Base-by-base conservation (phyloP, 1,140 invertebrate genomes). In the Saccostrea cuccullata region DNA sequence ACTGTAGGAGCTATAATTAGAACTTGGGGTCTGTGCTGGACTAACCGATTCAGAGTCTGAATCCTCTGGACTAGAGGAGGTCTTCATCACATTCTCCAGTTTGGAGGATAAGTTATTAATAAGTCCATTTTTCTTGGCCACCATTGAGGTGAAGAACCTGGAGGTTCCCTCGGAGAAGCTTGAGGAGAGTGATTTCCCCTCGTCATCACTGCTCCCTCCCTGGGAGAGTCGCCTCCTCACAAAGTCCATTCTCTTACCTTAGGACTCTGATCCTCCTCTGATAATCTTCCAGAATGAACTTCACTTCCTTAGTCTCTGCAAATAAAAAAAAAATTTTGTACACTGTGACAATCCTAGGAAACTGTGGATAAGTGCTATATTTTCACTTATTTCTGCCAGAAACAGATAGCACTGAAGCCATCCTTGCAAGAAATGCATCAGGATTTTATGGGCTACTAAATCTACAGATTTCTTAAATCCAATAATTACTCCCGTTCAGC, bases 51-150 rank as follows among this genome's bases (percentile, higher is more conserved):
- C 85, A 73, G 88, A 88, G 67, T 87, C 87, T 11, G 60, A 84
- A 60, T 88, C 86, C 85, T 91, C 90, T 73, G 91, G 91, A 60
- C 88, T 90, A 64, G 91, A 91, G 13, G 88, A 90, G 55, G 90
- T 89, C 67, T 92, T 91, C 86, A 92, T 91, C 17, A 92, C 91
- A 87, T 90, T 93, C 47, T 94, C 94, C 77, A 94, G 87, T 82
- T 94, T 93, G 17, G 87, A 91, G 9, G 93, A 93, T 20, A 94
- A 86, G 88, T 94, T 93, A 83, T 90, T 94, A 85, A 94, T 90
- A 12, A 94, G 88, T 64, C 94, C 94, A 91, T 94, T 94, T 87
- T 94, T 94, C 84, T 93, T 94, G 55, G 94, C 94, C 47, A 93
- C 90, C 82, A 94, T 91, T 2, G 94, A 93, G 70, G 86, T 93